A percentile compares a stretch with the other conserved stretches of the same genome.
Conservation (phyloP, 2,113 vertebrate species). For the Oryzias celebensis region DNA sequence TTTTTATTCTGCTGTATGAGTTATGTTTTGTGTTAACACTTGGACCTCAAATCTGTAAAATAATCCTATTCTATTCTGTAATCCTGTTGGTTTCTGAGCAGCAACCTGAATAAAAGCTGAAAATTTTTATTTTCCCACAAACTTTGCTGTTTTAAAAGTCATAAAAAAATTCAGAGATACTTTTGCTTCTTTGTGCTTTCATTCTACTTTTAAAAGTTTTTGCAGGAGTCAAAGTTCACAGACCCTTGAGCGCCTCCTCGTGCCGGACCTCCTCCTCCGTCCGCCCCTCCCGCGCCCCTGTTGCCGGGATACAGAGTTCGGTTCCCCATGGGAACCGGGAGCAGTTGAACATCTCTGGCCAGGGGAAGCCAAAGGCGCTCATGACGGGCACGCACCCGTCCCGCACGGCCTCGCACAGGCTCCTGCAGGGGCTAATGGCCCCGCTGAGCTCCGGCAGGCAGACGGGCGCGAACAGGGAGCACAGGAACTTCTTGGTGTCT, state of each 20-base stretch:
- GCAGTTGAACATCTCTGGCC: constrained; percentile 84
- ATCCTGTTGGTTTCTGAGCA: too few relatives aligned
- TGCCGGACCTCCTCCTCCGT: constrained; percentile 37
- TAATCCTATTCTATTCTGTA: too few relatives aligned
- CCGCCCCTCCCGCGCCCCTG: constrained; percentile 35
- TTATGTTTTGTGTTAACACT: too few relatives aligned
- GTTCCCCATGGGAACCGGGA: constrained; percentile 74
- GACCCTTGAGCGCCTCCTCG: constrained; percentile 65
- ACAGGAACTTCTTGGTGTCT: constrained; percentile 83
- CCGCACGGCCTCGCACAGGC: constrained; percentile 77
- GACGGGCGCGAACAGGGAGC: constrained; percentile 82
- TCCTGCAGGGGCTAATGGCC: constrained; percentile 75
- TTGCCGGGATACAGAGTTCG: constrained; percentile 77
- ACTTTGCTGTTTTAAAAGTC: too few relatives aligned
- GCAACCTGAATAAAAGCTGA: too few relatives aligned
- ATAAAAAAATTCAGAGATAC: too few relatives aligned
- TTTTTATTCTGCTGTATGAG: too few relatives aligned
- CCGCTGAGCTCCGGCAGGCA: constrained; percentile 71
- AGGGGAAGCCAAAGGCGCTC: constrained; percentile 83
- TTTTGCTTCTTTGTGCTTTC: too few relatives aligned
- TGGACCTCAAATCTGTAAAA: too few relatives aligned
- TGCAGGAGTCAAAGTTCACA: neutral
- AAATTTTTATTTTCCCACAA: too few relatives aligned
- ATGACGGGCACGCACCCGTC: constrained; percentile 82
- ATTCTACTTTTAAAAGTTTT: too few relatives aligned